Conservation (phyloP, 2,797 vertebrate species). For the Dermochelys coriacea region DNA sequence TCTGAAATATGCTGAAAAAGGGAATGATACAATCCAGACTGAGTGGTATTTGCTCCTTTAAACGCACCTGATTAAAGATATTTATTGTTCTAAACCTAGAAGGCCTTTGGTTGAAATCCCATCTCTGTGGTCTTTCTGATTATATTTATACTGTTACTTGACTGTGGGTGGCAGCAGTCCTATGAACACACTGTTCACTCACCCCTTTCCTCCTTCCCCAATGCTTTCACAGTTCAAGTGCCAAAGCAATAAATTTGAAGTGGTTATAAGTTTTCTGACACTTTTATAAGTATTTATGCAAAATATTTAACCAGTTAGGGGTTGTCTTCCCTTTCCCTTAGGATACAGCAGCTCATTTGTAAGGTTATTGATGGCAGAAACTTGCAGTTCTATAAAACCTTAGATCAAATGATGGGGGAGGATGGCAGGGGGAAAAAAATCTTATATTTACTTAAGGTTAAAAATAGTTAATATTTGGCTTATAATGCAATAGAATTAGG, state of each 20-base stretch:
- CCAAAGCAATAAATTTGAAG: conserved; percentile 67
- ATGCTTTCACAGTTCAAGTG: conserved; percentile 34
- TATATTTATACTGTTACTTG: conserved; percentile 74
- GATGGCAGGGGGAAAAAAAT: background rate
- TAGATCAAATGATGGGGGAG: background rate
- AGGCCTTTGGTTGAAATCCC: conserved; percentile 73
- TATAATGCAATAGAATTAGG: background rate
- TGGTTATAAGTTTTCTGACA: conserved; percentile 37
- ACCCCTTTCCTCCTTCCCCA: conserved; percentile 53
- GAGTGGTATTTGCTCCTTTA: conserved; percentile 52
- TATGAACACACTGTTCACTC: conserved; percentile 65
- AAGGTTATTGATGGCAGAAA: conserved; percentile 21
- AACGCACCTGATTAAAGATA: conserved; percentile 61
- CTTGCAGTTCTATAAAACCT: conserved; percentile 2
- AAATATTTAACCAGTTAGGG: conserved; percentile 34
- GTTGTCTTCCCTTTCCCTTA: conserved; percentile 16
- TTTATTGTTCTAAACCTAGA: conserved; percentile 77
- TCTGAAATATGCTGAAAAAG: background rate
- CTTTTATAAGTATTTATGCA: conserved; percentile 54
- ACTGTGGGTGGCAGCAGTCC: conserved; percentile 75
- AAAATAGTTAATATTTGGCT: background rate
- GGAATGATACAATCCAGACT: background rate
- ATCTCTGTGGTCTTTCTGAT: conserved; percentile 71
- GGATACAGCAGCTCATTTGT: conserved; percentile 22
- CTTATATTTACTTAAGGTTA: background rate